phyloP scores from a whole-genome alignment of 2,113 vertebrate species.

The Rutilus rutilus region DNA sequence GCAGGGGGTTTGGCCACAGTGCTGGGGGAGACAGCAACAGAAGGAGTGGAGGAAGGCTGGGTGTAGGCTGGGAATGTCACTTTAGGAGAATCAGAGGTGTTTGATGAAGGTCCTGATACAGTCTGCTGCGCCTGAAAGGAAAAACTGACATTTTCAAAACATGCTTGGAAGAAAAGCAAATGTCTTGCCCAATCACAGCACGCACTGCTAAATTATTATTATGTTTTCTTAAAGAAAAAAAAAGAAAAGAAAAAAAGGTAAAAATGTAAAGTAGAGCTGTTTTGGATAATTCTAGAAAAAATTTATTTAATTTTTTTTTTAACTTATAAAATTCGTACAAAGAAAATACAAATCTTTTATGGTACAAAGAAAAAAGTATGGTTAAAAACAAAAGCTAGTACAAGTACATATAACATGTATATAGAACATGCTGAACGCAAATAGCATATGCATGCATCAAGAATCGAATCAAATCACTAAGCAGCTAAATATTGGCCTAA shows the following conservation, averaged over 20 bases:
- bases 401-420: too few species aligned
- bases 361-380: too few species aligned
- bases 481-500: background rate
- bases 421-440: background rate
- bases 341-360: background rate
- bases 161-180: background rate
- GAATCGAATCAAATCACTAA: background rate
- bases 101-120: slow-evolving; percentile 84
- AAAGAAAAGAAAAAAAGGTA: fast-evolving
- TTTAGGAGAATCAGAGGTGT: slow-evolving; percentile 91
- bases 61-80: slow-evolving; percentile 98
- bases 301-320: background rate
- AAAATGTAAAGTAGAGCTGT: background rate
- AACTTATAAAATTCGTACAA: background rate
- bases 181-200: background rate
- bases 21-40: slow-evolving; percentile 83
- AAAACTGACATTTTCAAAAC: slow-evolving; percentile 27
- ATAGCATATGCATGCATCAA: slow-evolving; percentile 2
- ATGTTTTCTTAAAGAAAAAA: too few species aligned
- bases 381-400: too few species aligned
- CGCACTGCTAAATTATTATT: background rate
- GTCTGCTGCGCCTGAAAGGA: slow-evolving; percentile 87
- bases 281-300: background rate
- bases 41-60: slow-evolving; percentile 89
- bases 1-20: slow-evolving; percentile 93